Percentiles rank a stretch among this genome's conserved stretches.
Evolutionary conservation across 2,888 invertebrate species (phyloP).

Genomic region (Melangyna quadrimaculata): DNA sequence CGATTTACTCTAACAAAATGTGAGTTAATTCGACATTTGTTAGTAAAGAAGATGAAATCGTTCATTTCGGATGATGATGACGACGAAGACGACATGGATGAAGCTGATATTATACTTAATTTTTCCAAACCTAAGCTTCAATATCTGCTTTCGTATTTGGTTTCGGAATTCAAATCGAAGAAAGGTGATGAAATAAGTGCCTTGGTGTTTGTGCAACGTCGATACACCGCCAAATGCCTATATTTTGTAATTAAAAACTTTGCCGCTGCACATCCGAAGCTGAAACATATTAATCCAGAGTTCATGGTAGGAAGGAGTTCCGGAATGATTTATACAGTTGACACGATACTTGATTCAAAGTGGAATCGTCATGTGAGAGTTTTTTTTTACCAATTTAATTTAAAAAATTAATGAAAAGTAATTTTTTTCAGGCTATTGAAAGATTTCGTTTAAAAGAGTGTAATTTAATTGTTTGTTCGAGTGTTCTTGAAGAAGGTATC

Average conservation of each 20-base stretch:
- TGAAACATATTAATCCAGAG: slow-evolving; percentile 84
- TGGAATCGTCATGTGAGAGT: slow-evolving; percentile 75
- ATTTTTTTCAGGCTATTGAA: slow-evolving; percentile 78
- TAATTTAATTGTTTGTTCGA: slow-evolving; percentile 88
- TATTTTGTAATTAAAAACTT: slow-evolving; percentile 85
- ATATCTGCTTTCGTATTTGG: slow-evolving; percentile 84
- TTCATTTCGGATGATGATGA: slow-evolving; percentile 76
- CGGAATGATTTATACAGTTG: slow-evolving; percentile 74
- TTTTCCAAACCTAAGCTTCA: slow-evolving; percentile 86
- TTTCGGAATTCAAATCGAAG: slow-evolving; percentile 82
- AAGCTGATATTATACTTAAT: slow-evolving; percentile 80
- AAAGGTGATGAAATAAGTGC: slow-evolving; percentile 77
- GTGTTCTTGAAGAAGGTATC: slow-evolving; percentile 94
- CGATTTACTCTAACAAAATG: slow-evolving; percentile 76
- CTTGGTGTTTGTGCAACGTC: slow-evolving; percentile 78
- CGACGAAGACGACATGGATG: slow-evolving; percentile 68
- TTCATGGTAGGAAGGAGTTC: slow-evolving; percentile 85
- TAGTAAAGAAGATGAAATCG: slow-evolving; percentile 82
- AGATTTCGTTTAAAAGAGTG: slow-evolving; percentile 83
- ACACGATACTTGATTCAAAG: slow-evolving; percentile 75
- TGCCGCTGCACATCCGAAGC: slow-evolving; percentile 81
- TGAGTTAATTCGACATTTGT: slow-evolving; percentile 81
- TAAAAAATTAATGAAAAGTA: not conserved
- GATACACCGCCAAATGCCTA: slow-evolving; percentile 89
- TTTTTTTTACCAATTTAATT: not conserved